These are phyloP conservation scores for Sylvilagus floridanus DNA, from an alignment of 2,797 vertebrate species.

Conservation along the genomic window DNA sequence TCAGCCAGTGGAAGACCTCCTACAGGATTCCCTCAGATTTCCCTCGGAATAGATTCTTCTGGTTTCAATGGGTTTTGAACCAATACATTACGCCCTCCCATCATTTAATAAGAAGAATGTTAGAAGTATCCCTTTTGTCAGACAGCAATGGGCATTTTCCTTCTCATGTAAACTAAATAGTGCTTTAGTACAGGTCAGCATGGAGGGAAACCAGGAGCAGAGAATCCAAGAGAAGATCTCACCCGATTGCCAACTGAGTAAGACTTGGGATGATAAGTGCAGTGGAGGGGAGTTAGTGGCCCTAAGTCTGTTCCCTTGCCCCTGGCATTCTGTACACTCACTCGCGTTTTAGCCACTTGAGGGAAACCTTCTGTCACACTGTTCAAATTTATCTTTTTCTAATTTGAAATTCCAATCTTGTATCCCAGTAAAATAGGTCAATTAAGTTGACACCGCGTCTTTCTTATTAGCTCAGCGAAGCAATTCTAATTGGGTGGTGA, in stretches of 20 bases:
- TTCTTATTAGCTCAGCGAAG: slow-evolving; percentile 72
- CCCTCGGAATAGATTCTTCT: slow-evolving; percentile 78
- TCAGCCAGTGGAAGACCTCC: slow-evolving; percentile 89
- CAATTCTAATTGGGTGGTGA: slow-evolving; percentile 77
- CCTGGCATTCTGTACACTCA: slow-evolving; percentile 28
- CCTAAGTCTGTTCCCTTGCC: not conserved
- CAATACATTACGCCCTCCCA: slow-evolving; percentile 8
- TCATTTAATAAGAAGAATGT: not conserved
- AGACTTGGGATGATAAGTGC: slow-evolving; percentile 32
- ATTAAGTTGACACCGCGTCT: slow-evolving; percentile 71
- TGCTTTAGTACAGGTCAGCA: slow-evolving; percentile 31
- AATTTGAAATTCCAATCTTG: slow-evolving; percentile 72
- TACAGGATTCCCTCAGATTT: slow-evolving; percentile 92
- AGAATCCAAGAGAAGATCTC: slow-evolving; percentile 28
- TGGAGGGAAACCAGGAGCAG: slow-evolving; percentile 56
- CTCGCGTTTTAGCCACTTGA: slow-evolving; percentile 46
- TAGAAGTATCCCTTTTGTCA: not conserved
- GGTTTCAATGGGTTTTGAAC: slow-evolving; percentile 67
- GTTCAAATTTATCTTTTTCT: slow-evolving; percentile 66
- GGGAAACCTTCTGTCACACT: slow-evolving; percentile 36
- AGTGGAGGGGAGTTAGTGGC: not conserved
- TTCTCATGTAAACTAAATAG: slow-evolving; percentile 47
- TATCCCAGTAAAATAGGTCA: slow-evolving; percentile 79
- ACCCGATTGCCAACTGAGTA: slow-evolving; percentile 67
- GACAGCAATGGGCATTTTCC: slow-evolving; percentile 45